A percentile compares a stretch with the other conserved stretches of the same genome.
phyloP scores from a whole-genome alignment of 2,113 vertebrate genomes.

The Alosa alosa region DNA sequence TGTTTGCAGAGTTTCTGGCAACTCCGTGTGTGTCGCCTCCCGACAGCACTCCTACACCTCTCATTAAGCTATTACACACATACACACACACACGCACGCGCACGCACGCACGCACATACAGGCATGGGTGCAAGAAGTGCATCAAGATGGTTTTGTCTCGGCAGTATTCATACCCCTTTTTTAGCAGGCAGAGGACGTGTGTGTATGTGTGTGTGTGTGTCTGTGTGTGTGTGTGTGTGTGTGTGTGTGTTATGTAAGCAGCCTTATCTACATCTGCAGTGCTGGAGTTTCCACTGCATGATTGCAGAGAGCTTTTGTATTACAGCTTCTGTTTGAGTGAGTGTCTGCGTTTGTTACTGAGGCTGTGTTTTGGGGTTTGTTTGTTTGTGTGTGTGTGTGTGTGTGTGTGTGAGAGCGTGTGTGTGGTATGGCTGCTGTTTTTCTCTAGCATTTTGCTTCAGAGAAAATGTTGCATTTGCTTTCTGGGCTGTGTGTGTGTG shows the following conservation, averaged over 20 bases:
- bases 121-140: too few species aligned
- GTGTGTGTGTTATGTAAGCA: constrained; percentile 39
- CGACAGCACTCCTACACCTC: not conserved
- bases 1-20: not conserved
- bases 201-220: not conserved
- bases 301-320: constrained; percentile 29
- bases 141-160: not conserved
- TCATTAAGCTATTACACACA: not conserved
- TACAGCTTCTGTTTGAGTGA: not conserved
- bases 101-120: not conserved
- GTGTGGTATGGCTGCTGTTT: constrained; percentile 20
- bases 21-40: not conserved
- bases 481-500: not conserved
- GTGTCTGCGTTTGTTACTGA: not conserved
- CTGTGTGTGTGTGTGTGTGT: constrained; percentile 20
- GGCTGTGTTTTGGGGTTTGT: too few species aligned
- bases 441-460: not conserved
- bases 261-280: constrained; percentile 38
- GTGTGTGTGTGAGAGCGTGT: too few species aligned
- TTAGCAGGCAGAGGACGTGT: not conserved
- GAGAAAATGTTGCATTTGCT: not conserved
- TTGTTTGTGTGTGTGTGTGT: not conserved
- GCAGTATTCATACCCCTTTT: not conserved
- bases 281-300: constrained; percentile 17
- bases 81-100: not conserved